phyloP scores from a whole-genome alignment of 2,888 invertebrate species.

The Mantis religiosa region DNA sequence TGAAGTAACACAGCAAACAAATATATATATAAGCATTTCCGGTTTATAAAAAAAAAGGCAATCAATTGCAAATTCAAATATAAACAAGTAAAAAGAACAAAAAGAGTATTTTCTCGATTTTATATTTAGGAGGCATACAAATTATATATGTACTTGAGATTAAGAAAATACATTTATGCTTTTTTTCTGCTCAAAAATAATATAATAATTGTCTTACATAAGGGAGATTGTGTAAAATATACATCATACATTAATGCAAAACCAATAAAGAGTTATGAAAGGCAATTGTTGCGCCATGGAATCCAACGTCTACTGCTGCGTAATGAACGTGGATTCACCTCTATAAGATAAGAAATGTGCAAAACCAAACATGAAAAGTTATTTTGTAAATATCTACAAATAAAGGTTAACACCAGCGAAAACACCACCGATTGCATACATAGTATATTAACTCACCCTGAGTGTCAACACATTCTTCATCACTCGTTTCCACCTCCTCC shows the following conservation, averaged over 20 bases:
- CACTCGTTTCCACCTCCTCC: constrained; percentile 55
- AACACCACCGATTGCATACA: background rate
- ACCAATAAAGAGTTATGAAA: background rate
- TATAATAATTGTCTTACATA: background rate
- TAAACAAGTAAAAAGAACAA: background rate
- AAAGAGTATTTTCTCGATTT: background rate
- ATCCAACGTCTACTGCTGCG: background rate
- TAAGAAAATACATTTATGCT: background rate
- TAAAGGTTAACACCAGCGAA: no score
- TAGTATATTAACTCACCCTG: constrained; percentile 49
- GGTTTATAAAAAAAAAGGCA: no score
- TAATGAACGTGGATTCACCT: background rate
- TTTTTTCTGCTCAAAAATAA: background rate
- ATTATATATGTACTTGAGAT: background rate
- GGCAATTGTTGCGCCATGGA: background rate
- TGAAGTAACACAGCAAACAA: background rate
- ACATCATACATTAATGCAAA: no score
- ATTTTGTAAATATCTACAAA: no score
- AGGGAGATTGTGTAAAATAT: background rate
- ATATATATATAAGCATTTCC: background rate
- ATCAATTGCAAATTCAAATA: no score
- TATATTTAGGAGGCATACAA: background rate
- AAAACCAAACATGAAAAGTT: background rate
- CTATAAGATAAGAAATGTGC: background rate
- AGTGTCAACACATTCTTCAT: constrained; percentile 51